These are phyloP conservation scores for Cryptotermes secundus DNA, from an alignment of 1,140 invertebrate genomes.

Conservation along the genomic window DNA sequence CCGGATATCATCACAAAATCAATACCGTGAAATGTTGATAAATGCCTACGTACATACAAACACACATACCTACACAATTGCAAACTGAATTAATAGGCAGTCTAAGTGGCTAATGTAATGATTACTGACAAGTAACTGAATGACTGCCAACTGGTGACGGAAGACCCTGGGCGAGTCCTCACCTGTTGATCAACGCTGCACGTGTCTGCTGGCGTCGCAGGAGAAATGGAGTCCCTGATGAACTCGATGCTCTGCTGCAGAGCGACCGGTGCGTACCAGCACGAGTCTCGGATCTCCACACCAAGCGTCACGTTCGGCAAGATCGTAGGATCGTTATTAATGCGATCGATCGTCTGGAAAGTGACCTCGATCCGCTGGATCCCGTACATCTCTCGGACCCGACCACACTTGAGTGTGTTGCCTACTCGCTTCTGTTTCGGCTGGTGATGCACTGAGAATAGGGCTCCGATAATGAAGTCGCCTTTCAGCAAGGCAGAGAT, in stretches of 20 bases:
- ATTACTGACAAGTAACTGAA: too few species aligned
- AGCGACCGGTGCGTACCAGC: conserved; percentile 77
- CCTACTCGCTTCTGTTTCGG: conserved; percentile 57
- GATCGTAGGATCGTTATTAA: conserved; percentile 52
- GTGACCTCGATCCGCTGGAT: conserved; percentile 77
- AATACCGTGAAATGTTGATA: too few species aligned
- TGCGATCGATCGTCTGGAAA: conserved; percentile 54
- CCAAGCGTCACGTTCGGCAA: conserved; percentile 64
- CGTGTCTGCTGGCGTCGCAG: conserved; percentile 38
- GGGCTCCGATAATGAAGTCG: conserved; percentile 70
- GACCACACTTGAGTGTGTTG: conserved; percentile 58
- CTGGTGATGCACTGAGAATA: conserved; percentile 71
- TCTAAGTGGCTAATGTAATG: too few species aligned
- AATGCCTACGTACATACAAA: too few species aligned
- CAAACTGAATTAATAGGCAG: too few species aligned
- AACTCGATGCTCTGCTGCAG: conserved; percentile 76
- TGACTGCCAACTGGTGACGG: too few species aligned
- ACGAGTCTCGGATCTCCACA: conserved; percentile 77
- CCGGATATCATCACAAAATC: too few species aligned
- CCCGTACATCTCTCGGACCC: conserved; percentile 74
- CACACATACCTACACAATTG: too few species aligned
- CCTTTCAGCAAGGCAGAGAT: conserved; percentile 56
- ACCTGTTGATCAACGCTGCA: background rate
- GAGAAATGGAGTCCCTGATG: conserved; percentile 66
- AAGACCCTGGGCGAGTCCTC: too few species aligned